Evolutionary conservation across 2,113 vertebrate species (phyloP).

Genomic region (Limanda limanda): DNA sequence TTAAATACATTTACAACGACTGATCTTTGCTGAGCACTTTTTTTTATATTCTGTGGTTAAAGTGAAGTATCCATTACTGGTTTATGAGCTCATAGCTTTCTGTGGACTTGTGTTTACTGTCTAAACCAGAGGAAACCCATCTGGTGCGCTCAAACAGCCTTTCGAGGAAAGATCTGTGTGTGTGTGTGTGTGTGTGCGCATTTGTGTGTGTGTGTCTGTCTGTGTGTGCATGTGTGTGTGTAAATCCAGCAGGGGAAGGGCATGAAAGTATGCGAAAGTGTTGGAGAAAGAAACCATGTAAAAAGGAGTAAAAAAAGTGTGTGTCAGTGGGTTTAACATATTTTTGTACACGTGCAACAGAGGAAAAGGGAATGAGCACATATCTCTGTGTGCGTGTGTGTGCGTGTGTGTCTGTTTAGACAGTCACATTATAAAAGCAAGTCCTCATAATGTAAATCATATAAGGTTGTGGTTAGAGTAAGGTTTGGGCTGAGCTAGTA

Average conservation of each 20-base stretch:
- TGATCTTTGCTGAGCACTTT: conserved; percentile 43
- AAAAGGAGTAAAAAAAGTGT: conserved; percentile 34
- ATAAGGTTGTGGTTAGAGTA: too few species aligned
- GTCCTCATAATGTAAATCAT: too few species aligned
- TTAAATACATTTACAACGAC: conserved; percentile 80
- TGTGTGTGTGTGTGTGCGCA: not conserved
- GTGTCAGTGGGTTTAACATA: conserved; percentile 15
- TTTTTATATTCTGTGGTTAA: conserved; percentile 27
- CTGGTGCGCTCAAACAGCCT: conserved; percentile 38
- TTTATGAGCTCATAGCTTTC: conserved; percentile 47
- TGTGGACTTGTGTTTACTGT: conserved; percentile 53
- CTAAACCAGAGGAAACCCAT: conserved; percentile 40
- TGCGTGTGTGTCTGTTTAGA: too few species aligned
- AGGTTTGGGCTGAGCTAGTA: too few species aligned
- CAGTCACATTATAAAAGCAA: too few species aligned
- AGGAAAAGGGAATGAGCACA: not conserved
- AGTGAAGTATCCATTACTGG: conserved; percentile 30
- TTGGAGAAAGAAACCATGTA: conserved; percentile 42
- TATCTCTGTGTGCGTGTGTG: not conserved
- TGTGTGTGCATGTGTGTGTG: not conserved
- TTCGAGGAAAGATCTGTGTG: conserved; percentile 51
- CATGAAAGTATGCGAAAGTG: conserved; percentile 22
- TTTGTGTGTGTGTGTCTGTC: not conserved
- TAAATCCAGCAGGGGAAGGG: conserved; percentile 15
- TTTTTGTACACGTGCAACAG: conserved; percentile 3